phyloP scores from a whole-genome alignment of 2,113 vertebrate genomes.

The Lagopus leucura region DNA sequence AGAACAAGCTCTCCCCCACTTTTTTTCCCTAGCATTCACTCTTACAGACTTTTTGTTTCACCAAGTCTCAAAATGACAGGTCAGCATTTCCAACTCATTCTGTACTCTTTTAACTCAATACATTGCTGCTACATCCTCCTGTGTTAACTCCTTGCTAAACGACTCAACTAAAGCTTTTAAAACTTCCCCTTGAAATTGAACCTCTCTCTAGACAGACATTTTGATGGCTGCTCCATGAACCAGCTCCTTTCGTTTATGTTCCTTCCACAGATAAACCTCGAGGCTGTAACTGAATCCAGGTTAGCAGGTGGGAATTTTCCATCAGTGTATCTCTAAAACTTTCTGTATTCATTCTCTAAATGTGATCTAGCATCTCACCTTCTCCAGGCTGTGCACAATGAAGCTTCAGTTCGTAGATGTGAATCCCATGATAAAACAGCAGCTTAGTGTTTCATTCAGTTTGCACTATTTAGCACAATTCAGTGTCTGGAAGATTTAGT shows the following conservation, averaged over 20 bases:
- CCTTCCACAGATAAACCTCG: background rate
- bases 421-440: background rate
- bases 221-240: background rate
- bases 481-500: background rate
- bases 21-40: background rate
- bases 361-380: background rate
- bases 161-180: background rate
- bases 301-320: conserved; percentile 25
- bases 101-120: background rate
- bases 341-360: background rate
- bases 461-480: background rate
- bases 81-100: background rate
- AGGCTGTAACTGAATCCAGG: conserved; percentile 22
- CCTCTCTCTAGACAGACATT: background rate
- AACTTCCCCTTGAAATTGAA: background rate
- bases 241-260: background rate
- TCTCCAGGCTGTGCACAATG: background rate
- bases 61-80: background rate
- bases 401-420: background rate
- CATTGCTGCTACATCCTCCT: background rate
- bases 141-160: background rate
- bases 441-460: background rate
- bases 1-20: background rate
- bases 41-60: background rate
- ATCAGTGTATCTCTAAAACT: conserved; percentile 3